Evolutionary conservation across 2,888 invertebrate species (phyloP).

Genomic region (Dasysyrphus tricinctus): DNA sequence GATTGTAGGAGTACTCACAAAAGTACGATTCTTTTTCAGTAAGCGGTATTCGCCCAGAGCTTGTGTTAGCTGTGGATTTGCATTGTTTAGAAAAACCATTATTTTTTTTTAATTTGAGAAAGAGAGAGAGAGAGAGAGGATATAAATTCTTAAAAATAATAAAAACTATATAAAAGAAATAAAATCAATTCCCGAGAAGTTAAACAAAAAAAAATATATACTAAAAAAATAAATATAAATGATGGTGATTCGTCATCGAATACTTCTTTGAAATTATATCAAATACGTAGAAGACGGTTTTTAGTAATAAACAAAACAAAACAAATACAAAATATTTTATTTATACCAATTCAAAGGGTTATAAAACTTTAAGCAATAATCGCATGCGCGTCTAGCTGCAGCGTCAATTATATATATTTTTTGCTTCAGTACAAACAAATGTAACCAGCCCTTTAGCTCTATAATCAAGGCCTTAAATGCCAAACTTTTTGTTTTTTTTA

Average conservation of each 20-base stretch:
- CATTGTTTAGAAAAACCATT: conserved; percentile 77
- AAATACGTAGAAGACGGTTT: conserved; percentile 16
- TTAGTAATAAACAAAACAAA: neutral
- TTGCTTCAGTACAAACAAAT: conserved; percentile 45
- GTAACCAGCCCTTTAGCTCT: conserved; percentile 58
- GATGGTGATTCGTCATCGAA: conserved; percentile 13
- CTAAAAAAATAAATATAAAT: conserved; percentile 10
- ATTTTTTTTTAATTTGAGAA: conserved; percentile 18
- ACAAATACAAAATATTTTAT: neutral
- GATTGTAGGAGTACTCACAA: conserved; percentile 84
- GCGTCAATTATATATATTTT: conserved; percentile 44
- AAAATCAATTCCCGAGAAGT: neutral
- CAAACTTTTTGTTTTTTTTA: conserved; percentile 27
- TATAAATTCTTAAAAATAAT: conserved; percentile 11
- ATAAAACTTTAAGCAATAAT: conserved; percentile 53
- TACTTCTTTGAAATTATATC: neutral
- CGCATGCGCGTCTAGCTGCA: conserved; percentile 72
- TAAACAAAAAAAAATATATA: conserved; percentile 18
- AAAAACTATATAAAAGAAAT: neutral
- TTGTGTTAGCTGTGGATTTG: conserved; percentile 85
- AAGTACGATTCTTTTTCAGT: conserved; percentile 86
- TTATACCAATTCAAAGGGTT: conserved; percentile 34
- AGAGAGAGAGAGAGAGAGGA: conserved; percentile 11
- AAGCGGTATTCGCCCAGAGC: conserved; percentile 84
- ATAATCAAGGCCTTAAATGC: conserved; percentile 52